These are phyloP conservation scores for Channallabes apus DNA, from an alignment of 2,797 vertebrate species.

Conservation along the genomic window DNA sequence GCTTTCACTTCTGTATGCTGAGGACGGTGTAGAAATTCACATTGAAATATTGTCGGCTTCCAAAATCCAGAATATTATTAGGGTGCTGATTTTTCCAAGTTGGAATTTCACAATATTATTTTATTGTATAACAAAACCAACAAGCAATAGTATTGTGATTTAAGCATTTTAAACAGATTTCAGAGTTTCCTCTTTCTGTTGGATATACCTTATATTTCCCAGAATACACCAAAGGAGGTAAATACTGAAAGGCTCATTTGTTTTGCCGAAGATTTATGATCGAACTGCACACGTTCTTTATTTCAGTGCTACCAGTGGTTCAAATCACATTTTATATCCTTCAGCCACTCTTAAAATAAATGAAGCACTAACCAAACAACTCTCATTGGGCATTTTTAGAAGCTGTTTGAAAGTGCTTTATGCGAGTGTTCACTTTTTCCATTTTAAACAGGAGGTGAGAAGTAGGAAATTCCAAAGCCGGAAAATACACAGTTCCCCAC, in stretches of 20 bases:
- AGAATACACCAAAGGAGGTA: not conserved
- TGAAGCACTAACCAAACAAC: slow-evolving; percentile 1
- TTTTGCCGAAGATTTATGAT: not conserved
- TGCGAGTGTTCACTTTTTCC: slow-evolving; percentile 16
- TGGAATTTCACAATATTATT: not conserved
- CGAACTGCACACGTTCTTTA: not conserved
- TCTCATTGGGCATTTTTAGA: not conserved
- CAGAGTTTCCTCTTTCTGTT: not conserved
- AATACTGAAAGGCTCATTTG: not conserved
- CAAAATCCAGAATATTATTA: not conserved
- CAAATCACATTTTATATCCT: not conserved
- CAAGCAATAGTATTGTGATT: not conserved
- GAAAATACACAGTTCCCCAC: not conserved
- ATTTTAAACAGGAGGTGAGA: slow-evolving; percentile 17
- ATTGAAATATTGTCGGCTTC: not conserved
- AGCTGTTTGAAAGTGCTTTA: not conserved
- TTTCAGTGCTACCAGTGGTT: not conserved
- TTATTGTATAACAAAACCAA: not conserved
- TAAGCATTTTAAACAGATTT: not conserved
- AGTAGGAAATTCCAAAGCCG: not conserved
- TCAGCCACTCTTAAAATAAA: not conserved
- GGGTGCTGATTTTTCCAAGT: not conserved
- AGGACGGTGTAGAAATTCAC: not conserved
- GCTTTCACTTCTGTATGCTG: too few species aligned
- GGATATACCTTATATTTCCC: not conserved